These are phyloP conservation scores for Euura lappo DNA, from an alignment of 1,140 invertebrate genomes.

Conservation along the genomic window DNA sequence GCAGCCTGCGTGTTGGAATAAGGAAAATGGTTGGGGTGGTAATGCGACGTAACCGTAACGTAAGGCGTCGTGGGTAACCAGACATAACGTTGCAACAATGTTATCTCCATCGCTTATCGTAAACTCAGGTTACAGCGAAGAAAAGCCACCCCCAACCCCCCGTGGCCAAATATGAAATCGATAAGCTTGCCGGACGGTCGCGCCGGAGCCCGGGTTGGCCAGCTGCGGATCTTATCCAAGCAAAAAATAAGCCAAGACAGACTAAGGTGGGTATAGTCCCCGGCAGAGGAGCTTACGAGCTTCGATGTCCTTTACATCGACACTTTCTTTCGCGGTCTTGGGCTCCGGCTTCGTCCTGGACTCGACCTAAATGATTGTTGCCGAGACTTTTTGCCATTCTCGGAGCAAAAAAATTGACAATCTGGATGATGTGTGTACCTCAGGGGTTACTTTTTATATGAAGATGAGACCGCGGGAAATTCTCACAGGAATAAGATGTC, in stretches of 20 bases:
- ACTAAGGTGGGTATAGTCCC: background rate
- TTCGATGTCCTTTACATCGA: background rate
- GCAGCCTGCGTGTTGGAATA: background rate
- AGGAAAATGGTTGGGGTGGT: background rate
- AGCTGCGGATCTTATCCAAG: background rate
- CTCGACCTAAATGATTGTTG: background rate
- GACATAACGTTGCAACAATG: conserved; percentile 7
- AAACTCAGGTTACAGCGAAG: conserved; percentile 2
- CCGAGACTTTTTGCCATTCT: background rate
- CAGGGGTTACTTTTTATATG: no score
- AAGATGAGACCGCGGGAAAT: no score
- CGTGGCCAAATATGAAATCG: background rate
- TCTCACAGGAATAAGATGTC: no score
- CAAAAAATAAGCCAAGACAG: background rate
- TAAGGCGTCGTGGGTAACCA: background rate
- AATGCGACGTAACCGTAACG: background rate
- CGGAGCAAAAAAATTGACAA: no score
- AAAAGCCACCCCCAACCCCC: background rate
- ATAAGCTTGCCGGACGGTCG: background rate
- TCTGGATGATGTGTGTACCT: no score
- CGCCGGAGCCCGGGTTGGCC: background rate
- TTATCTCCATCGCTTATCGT: conserved; percentile 4
- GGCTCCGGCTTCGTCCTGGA: background rate
- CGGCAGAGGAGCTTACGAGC: background rate
- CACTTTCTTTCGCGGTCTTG: background rate